These are phyloP conservation scores for Chondrosia reniformis DNA, from an alignment of 37 sponge, comb jelly and placozoan genomes.

Conservation along the genomic window DNA sequence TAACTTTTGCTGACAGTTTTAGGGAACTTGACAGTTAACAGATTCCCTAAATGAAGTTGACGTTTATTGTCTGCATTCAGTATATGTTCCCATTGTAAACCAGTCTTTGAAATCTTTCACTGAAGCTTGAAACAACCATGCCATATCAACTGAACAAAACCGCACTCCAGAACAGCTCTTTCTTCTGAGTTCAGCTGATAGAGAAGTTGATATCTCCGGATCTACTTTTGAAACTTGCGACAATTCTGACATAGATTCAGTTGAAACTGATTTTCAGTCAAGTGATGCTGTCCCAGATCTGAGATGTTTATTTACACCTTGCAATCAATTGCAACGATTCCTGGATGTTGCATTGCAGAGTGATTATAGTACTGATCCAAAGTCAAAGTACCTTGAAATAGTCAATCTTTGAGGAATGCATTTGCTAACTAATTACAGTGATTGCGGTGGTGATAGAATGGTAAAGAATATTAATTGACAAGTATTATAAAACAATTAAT, in stretches of 20 bases:
- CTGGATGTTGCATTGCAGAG: neutral
- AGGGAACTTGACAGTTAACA: neutral
- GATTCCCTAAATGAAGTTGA: constrained; percentile 26
- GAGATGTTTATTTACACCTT: neutral
- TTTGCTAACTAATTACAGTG: neutral
- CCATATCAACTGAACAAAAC: constrained; percentile 20
- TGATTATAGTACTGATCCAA: neutral
- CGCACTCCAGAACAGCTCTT: constrained; percentile 14
- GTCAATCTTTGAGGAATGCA: neutral
- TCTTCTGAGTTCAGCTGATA: neutral
- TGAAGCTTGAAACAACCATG: constrained; percentile 19
- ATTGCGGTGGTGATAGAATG: too few relatives aligned
- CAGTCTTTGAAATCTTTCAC: neutral
- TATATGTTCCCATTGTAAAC: neutral
- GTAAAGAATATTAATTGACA: neutral
- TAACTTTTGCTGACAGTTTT: neutral
- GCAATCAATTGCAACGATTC: neutral
- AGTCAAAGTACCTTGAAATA: neutral
- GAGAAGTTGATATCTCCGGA: neutral
- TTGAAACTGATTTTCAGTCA: neutral
- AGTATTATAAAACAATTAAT: neutral
- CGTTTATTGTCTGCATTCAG: constrained; percentile 7
- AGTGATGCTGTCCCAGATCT: neutral
- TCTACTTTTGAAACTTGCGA: neutral
- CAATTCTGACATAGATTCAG: neutral